Conservation (phyloP, 2,888 invertebrate species). For the Temnothorax rugatulus region DNA sequence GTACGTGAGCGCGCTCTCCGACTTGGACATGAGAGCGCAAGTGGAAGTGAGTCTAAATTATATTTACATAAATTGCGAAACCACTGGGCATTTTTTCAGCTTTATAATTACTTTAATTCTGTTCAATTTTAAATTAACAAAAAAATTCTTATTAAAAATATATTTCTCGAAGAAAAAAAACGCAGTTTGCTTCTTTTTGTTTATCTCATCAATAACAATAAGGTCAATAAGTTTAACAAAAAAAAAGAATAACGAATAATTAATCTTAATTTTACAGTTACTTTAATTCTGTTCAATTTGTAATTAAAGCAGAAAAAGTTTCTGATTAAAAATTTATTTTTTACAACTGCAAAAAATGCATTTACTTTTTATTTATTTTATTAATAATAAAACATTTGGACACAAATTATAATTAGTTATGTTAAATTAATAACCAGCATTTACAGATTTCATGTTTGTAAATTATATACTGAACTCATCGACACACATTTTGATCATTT, state of each 20-base stretch:
- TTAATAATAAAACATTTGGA: not conserved
- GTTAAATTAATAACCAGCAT: not conserved
- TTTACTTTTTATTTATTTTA: not conserved
- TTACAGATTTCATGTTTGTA: not conserved
- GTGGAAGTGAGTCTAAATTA: slow-evolving; percentile 89
- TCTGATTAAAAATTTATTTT: too few species aligned
- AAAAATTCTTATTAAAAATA: not conserved
- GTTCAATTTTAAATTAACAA: not conserved
- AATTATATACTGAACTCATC: not conserved
- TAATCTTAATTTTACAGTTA: not conserved
- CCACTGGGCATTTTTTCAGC: not conserved
- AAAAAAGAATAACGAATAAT: not conserved
- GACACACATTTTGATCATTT: not conserved
- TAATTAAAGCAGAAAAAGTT: too few species aligned
- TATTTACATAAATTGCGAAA: not conserved
- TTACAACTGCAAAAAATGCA: too few species aligned
- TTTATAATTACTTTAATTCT: not conserved
- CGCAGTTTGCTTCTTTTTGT: not conserved
- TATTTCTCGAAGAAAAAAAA: not conserved
- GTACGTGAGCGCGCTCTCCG: slow-evolving; percentile 90
- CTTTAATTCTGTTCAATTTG: too few species aligned
- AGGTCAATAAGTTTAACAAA: not conserved
- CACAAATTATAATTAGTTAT: not conserved
- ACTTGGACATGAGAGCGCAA: slow-evolving; percentile 94
- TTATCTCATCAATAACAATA: not conserved